Evolutionary conservation across 2,797 vertebrate genomes (phyloP).

Genomic region (Lutjanus campechanus): DNA sequence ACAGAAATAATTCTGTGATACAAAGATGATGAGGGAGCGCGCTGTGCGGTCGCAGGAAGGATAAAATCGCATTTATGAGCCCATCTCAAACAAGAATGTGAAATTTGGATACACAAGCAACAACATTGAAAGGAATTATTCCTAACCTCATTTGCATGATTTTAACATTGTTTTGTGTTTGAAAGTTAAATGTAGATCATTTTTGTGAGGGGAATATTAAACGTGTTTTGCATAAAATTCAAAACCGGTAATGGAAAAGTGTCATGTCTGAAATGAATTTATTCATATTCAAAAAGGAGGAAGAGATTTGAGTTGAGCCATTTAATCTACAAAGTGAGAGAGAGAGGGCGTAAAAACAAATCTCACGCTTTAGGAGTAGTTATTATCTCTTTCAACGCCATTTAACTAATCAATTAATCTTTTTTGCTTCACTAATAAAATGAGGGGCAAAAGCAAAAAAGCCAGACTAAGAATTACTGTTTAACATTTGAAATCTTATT

Average conservation of each 20-base stretch:
- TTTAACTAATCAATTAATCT: not conserved
- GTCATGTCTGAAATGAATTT: not conserved
- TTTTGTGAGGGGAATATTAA: not conserved
- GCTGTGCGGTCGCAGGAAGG: not conserved
- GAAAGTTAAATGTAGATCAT: constrained; percentile 8
- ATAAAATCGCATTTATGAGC: not conserved
- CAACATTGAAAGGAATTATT: constrained; percentile 3
- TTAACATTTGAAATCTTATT: not conserved
- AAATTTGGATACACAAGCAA: not conserved
- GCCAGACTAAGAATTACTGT: not conserved
- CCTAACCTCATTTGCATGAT: constrained; percentile 11
- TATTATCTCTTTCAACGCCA: not conserved
- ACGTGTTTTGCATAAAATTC: constrained; percentile 7
- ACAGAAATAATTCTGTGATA: constrained; percentile 34
- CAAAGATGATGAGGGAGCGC: constrained; percentile 39
- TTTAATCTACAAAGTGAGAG: not conserved
- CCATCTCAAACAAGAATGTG: not conserved
- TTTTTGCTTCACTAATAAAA: not conserved
- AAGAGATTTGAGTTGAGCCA: not conserved
- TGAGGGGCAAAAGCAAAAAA: no score
- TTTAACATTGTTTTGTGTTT: constrained; percentile 17
- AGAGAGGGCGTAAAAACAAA: not conserved
- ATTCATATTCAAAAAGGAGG: not conserved
- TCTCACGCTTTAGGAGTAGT: not conserved
- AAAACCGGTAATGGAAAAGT: not conserved